These are phyloP conservation scores for Aphidius colemani DNA, from an alignment of 2,888 invertebrate genomes.

Conservation along the genomic window DNA sequence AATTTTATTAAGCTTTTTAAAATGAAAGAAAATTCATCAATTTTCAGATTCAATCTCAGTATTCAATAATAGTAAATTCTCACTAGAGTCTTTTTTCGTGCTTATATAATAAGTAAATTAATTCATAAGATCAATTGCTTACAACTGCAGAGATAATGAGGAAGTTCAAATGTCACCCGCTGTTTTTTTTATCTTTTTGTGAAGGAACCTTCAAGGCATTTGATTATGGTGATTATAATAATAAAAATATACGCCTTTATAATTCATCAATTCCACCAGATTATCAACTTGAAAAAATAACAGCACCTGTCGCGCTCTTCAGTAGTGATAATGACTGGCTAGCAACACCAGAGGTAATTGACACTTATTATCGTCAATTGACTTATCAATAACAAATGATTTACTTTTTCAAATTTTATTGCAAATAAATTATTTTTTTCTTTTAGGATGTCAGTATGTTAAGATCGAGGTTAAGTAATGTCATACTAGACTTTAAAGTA, in stretches of 20 bases:
- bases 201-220: constrained; percentile 49
- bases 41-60: too few species aligned
- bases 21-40: too few species aligned
- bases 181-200: constrained; percentile 15
- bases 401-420: too few species aligned
- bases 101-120: not conserved
- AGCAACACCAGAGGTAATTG: constrained; percentile 46
- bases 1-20: too few species aligned
- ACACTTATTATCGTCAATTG: not conserved
- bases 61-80: too few species aligned
- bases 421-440: not conserved
- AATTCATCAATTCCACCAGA: constrained; percentile 48
- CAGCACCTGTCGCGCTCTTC: constrained; percentile 49
- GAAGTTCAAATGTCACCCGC: not conserved
- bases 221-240: constrained; percentile 44
- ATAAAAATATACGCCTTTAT: constrained; percentile 47
- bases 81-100: not conserved
- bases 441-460: constrained; percentile 46
- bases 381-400: too few species aligned
- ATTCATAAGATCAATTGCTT: not conserved
- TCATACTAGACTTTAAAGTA: constrained; percentile 45
- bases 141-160: not conserved
- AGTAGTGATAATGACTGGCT: constrained; percentile 50
- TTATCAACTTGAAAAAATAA: constrained; percentile 48
- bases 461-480: constrained; percentile 38